A percentile compares a stretch with the other conserved stretches of the same genome.
Evolutionary conservation across 2,888 invertebrate species (phyloP).

Genomic region (Agonopterix arenella): DNA sequence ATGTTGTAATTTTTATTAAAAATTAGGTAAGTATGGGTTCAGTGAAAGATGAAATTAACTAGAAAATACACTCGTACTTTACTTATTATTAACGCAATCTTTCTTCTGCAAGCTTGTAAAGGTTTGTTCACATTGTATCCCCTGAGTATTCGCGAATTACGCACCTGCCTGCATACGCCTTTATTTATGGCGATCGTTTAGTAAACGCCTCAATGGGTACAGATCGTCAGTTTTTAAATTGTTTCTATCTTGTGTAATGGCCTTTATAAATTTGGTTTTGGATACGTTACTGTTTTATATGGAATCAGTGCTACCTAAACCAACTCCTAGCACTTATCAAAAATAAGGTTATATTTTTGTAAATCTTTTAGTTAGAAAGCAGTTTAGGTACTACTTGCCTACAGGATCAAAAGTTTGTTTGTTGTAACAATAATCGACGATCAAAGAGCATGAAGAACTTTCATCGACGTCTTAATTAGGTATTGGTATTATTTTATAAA

Average conservation of each 20-base stretch:
- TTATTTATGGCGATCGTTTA: conserved; percentile 58
- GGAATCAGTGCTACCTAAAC: too few relatives aligned
- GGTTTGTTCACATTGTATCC: conserved; percentile 47
- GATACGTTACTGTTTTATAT: too few relatives aligned
- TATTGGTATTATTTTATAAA: too few relatives aligned
- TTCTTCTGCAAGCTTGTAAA: conserved; percentile 31
- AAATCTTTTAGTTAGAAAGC: too few relatives aligned
- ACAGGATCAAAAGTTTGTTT: too few relatives aligned
- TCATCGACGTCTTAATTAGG: too few relatives aligned
- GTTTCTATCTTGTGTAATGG: conserved; percentile 10
- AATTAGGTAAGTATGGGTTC: neutral
- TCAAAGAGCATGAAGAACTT: too few relatives aligned
- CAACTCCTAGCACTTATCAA: too few relatives aligned
- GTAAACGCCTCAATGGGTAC: conserved; percentile 43
- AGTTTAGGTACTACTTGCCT: too few relatives aligned
- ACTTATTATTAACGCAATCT: conserved; percentile 57
- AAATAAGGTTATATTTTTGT: too few relatives aligned
- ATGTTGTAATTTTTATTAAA: neutral
- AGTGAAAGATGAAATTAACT: neutral
- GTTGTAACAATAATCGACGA: too few relatives aligned
- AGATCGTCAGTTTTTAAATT: conserved; percentile 38
- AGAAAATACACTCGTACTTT: too few relatives aligned
- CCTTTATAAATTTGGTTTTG: neutral
- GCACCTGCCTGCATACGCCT: conserved; percentile 48
- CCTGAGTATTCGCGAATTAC: conserved; percentile 43